Evolutionary conservation across 2,113 vertebrate species (phyloP).

Genomic region (Sylvia atricapilla): DNA sequence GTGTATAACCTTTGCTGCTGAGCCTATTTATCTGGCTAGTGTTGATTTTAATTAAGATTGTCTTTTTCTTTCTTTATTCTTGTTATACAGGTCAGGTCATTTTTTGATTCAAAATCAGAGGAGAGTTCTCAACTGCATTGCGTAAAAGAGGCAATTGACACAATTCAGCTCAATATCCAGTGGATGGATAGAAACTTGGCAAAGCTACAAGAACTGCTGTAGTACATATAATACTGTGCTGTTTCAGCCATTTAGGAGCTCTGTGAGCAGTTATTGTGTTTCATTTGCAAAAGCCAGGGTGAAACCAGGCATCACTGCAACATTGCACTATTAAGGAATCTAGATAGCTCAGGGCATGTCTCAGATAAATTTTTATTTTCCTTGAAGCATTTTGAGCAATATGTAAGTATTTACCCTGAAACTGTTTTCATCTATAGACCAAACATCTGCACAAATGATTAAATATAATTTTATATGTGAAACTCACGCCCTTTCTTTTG

Average conservation of each 20-base stretch:
- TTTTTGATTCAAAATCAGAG: conserved; percentile 86
- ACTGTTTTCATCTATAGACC: conserved; percentile 48
- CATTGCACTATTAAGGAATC: conserved; percentile 80
- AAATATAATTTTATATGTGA: conserved; percentile 49
- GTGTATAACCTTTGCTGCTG: background rate
- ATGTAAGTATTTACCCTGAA: conserved; percentile 67
- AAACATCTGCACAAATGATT: conserved; percentile 31
- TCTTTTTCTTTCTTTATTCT: background rate
- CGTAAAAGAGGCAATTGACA: conserved; percentile 84
- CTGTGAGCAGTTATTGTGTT: conserved; percentile 47
- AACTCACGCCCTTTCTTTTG: background rate
- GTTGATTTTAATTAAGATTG: background rate
- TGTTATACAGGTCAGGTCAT: conserved; percentile 80
- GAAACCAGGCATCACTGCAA: conserved; percentile 58
- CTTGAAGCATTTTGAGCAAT: conserved; percentile 56
- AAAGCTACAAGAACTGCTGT: conserved; percentile 73
- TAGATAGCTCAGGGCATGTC: conserved; percentile 86
- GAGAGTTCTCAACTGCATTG: conserved; percentile 82
- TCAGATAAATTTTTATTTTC: conserved; percentile 55
- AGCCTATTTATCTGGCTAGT: background rate
- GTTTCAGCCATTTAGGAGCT: conserved; percentile 25
- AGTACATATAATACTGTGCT: conserved; percentile 20
- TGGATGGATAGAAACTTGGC: conserved; percentile 87
- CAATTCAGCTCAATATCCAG: conserved; percentile 86
- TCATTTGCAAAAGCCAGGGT: conserved; percentile 56